Evolutionary conservation across 1,140 invertebrate species (phyloP), one percentile per base, ranked within the genome.

Genomic region (Bombus impatiens): DNA sequence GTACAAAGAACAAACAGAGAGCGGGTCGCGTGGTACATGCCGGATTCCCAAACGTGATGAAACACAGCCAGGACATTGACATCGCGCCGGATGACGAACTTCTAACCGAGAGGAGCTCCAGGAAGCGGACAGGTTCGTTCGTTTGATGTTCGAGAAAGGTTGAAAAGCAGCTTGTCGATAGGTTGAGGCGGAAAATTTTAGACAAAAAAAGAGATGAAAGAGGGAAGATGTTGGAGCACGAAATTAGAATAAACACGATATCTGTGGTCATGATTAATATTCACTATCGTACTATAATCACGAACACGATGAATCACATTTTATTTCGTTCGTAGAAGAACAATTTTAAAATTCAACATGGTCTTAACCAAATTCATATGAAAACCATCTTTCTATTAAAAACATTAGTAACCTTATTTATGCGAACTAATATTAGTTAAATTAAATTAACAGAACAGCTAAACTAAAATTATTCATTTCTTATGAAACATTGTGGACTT

Each of bases 21-120:
- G 67, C 22, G 10, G 32, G 4, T 9, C 40, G 44, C 71, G 75
- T 77, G 70, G 62, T 88, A 74, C 37, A 74, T 68, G 70, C 28
- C 53, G 79, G 57, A 70, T 87, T 71, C 65, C 47, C 37, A 88
- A 84, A 86, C 65, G 67, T 77, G 77, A 89, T 65, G 78, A 88
- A 89, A 86, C 53, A 86, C 62, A 35, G 57, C 37, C 62, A 74
- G 88, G 80, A 70, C 88, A 57, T 86, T 89, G 80, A 89, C 84
- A 87, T 87, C 71, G 70, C 18, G 32, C 35, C 72, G 78, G 78
- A 83, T 83, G 87, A 89, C 67, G 83, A 57, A 71, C 28, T 47
- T 40, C 32, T 53, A n/a, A n/a, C 70, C 70, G 40, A 62, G 59
- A n/a, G 9, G 32, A 18, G 25, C 82, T 78, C 67, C 74, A 59